Evolutionary conservation across 1,140 invertebrate genomes (phyloP).

Genomic region (Trichonephila clavata): DNA sequence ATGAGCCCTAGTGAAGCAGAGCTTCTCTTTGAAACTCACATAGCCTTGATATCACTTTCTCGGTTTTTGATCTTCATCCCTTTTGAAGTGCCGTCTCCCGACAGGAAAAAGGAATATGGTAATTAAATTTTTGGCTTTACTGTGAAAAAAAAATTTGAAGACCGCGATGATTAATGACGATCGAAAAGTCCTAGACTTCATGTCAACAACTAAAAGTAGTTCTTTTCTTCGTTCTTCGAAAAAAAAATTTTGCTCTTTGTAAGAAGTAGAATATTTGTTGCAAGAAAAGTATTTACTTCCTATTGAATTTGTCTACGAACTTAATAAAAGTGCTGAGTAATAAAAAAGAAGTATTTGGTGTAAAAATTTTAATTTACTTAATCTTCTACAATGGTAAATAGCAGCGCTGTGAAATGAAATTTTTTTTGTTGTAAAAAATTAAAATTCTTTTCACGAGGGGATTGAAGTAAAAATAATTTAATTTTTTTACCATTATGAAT

Average conservation of each 20-base stretch:
- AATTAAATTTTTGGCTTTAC: constrained; percentile 66
- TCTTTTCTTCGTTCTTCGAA: constrained; percentile 20
- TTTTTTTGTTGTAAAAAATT: too few relatives aligned
- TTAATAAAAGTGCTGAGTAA: constrained; percentile 1
- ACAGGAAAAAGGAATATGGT: constrained; percentile 49
- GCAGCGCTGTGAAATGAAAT: too few relatives aligned
- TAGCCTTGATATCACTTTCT: constrained; percentile 49
- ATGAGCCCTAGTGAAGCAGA: neutral
- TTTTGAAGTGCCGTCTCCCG: neutral
- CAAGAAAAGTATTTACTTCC: constrained; percentile 31
- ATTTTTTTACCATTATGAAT: too few relatives aligned
- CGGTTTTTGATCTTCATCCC: constrained; percentile 52
- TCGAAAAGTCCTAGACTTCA: constrained; percentile 45
- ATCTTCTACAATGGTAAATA: too few relatives aligned
- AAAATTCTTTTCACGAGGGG: too few relatives aligned
- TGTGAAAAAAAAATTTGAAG: constrained; percentile 44
- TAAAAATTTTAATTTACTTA: neutral
- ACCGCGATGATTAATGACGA: constrained; percentile 60
- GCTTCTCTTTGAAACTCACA: constrained; percentile 2
- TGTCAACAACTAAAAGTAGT: constrained; percentile 66
- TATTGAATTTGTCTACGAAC: constrained; percentile 18
- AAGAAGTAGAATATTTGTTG: constrained; percentile 15
- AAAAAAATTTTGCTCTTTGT: constrained; percentile 14
- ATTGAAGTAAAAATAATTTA: too few relatives aligned
- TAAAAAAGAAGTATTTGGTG: neutral